These are phyloP conservation scores for Psammodynastes pulverulentus DNA, from an alignment of 2,113 vertebrate genomes.

Conservation along the genomic window DNA sequence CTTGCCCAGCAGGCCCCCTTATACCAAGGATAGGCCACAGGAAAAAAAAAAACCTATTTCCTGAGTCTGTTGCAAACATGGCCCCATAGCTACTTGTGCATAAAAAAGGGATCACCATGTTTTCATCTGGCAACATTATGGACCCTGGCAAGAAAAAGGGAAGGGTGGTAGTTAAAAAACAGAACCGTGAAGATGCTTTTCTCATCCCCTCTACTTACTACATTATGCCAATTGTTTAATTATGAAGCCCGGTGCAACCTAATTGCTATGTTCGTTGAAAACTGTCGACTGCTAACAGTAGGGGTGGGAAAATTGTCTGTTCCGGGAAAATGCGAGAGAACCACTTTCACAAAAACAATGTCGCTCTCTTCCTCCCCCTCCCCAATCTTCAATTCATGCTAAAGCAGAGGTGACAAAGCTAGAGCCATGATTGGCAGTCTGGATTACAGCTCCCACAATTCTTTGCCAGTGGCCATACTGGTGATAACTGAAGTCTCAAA, in stretches of 20 bases:
- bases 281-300: background rate
- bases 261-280: slow-evolving; percentile 23
- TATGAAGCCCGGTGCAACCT: slow-evolving; percentile 2
- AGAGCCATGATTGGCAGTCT: background rate
- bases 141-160: no score
- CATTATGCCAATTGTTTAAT: slow-evolving; percentile 33
- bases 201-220: background rate
- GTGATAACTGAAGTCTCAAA: background rate
- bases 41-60: background rate
- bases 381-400: background rate
- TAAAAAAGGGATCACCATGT: background rate
- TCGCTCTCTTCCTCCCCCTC: background rate
- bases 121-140: background rate
- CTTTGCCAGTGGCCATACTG: background rate
- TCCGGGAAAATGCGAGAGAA: background rate
- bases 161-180: background rate
- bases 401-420: background rate
- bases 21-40: background rate
- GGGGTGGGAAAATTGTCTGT: background rate
- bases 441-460: background rate
- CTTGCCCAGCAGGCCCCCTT: background rate
- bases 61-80: background rate
- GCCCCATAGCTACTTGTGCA: background rate
- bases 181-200: background rate
- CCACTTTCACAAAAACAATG: background rate